Evolutionary conservation across 2,888 invertebrate genomes (phyloP), one percentile per base, ranked within the genome.

Genomic region (Leucophenga maculata): DNA sequence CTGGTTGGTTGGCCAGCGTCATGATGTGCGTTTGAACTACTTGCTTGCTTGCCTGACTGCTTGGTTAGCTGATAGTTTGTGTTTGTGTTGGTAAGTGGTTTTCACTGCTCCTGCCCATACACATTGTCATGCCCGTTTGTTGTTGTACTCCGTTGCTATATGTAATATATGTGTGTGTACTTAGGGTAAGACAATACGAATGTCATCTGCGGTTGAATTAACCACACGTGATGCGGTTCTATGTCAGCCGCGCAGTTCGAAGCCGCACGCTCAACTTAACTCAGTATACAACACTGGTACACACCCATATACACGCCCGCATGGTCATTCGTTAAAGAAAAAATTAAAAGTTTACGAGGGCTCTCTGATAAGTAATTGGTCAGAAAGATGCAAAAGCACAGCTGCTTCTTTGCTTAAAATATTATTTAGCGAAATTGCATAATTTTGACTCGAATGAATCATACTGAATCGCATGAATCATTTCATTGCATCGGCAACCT

Each of bases 211-310:
- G 71, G 68, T 68, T 59, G 55, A 60, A 62, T 66, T 39, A 69
- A 71, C 73, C 67, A 68, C 70, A 73, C 69, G 68, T 73, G 67
- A 59, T 71, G 68, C 66, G 67, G 69, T 71, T 55, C 16, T 18
- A 48, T 48, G 62, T 48, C 62, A 64, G n/a, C 50, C 62, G 16
- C 16, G 46, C 9, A 65, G 31, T 31, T 26, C 54, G 18, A 44
- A 46, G 62, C 22, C 50, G n/a, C 48, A 48, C 32, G 26, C 31
- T 26, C 4, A 57, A n/a, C 31, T 57, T 57, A 57, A 26, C 57
- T 57, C 57, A 31, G 18, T 39, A 52, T 13, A 31, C 31, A 26
- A 22, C 8, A 39, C 39, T 11, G 6, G 8, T 11, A 3, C 39
- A 39, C 8, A 39, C 8, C 3, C 39, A 39, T 11, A 39, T 11